These are phyloP conservation scores for Cremastinae sp. DNA, from an alignment of 2,888 invertebrate species.

Conservation along the genomic window DNA sequence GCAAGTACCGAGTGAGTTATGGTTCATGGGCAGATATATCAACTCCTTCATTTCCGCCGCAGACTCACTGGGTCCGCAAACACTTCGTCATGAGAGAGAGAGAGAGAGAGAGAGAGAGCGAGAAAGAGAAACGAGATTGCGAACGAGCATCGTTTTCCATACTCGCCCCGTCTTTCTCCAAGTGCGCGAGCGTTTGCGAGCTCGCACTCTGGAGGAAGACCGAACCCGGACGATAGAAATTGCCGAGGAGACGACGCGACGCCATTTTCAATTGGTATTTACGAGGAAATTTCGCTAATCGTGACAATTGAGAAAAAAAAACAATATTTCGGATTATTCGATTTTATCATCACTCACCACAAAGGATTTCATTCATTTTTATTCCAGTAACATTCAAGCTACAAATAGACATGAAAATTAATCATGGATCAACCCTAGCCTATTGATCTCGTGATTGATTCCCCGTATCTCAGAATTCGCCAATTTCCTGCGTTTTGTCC, in stretches of 20 bases:
- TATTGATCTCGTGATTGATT: slow-evolving; percentile 31
- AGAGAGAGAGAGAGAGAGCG: slow-evolving; percentile 11
- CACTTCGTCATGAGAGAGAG: slow-evolving; percentile 19
- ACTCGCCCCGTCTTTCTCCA: slow-evolving; percentile 22
- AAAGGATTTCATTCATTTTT: no score
- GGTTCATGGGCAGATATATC: slow-evolving; percentile 77
- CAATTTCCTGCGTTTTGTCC: slow-evolving; percentile 50
- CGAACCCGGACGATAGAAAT: slow-evolving; percentile 44
- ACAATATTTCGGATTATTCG: no score
- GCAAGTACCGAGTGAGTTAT: slow-evolving; percentile 77
- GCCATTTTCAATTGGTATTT: slow-evolving; percentile 42
- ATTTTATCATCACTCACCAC: no score
- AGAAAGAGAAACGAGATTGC: slow-evolving; percentile 44
- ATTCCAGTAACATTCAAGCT: no score
- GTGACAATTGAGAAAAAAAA: background rate
- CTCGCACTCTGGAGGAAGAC: slow-evolving; percentile 30
- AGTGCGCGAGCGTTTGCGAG: slow-evolving; percentile 22
- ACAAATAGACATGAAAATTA: slow-evolving; percentile 12
- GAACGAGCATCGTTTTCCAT: slow-evolving; percentile 49
- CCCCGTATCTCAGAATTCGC: slow-evolving; percentile 42
- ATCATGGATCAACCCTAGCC: slow-evolving; percentile 6
- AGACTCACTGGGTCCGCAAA: slow-evolving; percentile 70
- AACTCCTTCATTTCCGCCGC: slow-evolving; percentile 78
- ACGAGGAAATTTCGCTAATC: background rate
- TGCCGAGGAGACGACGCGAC: slow-evolving; percentile 24